These are phyloP conservation scores for Motacilla tschutschensis DNA, from an alignment of 2,113 vertebrate species.

Conservation along the genomic window DNA sequence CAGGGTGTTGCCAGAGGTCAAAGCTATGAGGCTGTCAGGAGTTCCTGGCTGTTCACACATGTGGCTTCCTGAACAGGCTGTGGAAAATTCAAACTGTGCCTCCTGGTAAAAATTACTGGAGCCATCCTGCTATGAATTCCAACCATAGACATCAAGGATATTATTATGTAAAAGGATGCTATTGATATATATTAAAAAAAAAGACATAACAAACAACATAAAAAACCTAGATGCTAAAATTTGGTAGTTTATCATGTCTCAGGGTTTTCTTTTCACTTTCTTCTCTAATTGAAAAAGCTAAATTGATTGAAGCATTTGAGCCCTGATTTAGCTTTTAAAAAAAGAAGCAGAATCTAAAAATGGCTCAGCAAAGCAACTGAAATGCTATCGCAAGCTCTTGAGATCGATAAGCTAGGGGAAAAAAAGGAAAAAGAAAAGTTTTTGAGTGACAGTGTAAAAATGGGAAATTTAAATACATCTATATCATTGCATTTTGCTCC, in stretches of 20 bases:
- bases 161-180: background rate
- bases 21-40: background rate
- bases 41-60: background rate
- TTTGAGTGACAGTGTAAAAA: constrained; percentile 79
- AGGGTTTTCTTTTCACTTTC: constrained; percentile 64
- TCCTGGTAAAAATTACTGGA: background rate
- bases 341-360: constrained; percentile 77
- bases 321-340: constrained; percentile 75
- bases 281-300: constrained; percentile 66
- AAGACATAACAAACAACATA: background rate
- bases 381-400: constrained; percentile 71
- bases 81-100: background rate
- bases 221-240: background rate
- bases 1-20: constrained; percentile 2
- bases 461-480: constrained; percentile 75
- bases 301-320: constrained; percentile 74
- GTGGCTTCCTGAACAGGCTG: background rate
- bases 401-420: constrained; percentile 71
- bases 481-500: constrained; percentile 56
- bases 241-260: constrained; percentile 39
- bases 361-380: constrained; percentile 66
- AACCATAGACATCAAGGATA: background rate
- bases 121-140: background rate
- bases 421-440: constrained; percentile 61
- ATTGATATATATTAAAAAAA: background rate